Conservation (phyloP, 1,140 invertebrate species). For the Sarcophaga bullata region DNA sequence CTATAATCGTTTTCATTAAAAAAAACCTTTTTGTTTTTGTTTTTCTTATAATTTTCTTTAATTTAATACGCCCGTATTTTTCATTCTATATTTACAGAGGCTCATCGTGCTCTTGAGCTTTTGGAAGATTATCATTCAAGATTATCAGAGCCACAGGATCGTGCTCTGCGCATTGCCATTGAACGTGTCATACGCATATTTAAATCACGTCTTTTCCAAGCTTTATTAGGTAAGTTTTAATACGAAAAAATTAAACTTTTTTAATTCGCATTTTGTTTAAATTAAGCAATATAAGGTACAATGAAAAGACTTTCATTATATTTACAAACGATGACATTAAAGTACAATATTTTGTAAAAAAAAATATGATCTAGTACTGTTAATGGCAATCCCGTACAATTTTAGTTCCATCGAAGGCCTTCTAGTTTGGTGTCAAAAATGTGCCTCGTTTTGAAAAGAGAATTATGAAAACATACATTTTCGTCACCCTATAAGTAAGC, state of each 20-base stretch:
- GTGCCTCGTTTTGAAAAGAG: too few species aligned
- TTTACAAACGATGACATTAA: too few species aligned
- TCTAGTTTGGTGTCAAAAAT: too few species aligned
- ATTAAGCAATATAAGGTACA: too few species aligned
- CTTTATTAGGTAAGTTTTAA: constrained; percentile 86
- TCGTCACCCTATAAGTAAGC: too few species aligned
- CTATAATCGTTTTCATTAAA: not conserved
- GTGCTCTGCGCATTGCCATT: constrained; percentile 92
- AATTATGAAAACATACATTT: too few species aligned
- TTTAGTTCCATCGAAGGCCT: too few species aligned
- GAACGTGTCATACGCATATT: constrained; percentile 97
- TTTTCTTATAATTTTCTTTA: not conserved
- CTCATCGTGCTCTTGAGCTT: constrained; percentile 94
- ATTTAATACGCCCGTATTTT: constrained; percentile 13
- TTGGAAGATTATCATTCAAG: constrained; percentile 97
- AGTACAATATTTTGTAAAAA: too few species aligned
- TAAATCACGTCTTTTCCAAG: constrained; percentile 97
- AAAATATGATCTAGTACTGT: too few species aligned
- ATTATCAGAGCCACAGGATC: constrained; percentile 90
- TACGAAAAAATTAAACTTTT: not conserved
- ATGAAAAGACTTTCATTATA: too few species aligned
- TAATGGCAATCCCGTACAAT: too few species aligned
- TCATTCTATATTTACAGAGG: constrained; percentile 76
- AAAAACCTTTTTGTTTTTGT: not conserved
- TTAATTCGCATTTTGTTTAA: too few species aligned